Evolutionary conservation across 2,113 vertebrate species (phyloP).

Genomic region (Microtus oregoni): DNA sequence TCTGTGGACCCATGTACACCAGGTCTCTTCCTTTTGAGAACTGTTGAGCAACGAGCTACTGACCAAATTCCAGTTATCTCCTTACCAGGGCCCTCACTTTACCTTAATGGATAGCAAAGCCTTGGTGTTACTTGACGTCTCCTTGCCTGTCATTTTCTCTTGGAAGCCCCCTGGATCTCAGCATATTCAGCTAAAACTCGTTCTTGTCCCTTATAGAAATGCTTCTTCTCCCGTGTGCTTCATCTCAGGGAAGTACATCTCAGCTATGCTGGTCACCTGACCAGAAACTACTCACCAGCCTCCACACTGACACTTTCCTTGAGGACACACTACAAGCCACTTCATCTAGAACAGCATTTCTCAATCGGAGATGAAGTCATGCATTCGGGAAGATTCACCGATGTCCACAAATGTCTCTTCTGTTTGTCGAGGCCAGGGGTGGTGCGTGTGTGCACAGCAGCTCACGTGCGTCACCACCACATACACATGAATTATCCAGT

Average conservation of each 20-base stretch:
- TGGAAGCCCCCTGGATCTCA: not conserved
- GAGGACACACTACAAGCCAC: not conserved
- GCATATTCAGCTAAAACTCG: not conserved
- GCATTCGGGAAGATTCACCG: not conserved
- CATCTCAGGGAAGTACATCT: not conserved
- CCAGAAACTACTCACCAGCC: not conserved
- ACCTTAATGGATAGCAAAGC: not conserved
- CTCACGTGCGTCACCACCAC: not conserved
- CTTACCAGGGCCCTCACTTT: not conserved
- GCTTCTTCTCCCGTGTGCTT: not conserved
- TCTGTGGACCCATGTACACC: rapidly evolving
- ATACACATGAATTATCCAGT: not conserved
- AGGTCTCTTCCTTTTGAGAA: not conserved
- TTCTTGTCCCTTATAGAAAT: no score
- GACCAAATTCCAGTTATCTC: not conserved
- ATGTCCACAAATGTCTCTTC: not conserved
- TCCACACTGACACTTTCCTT: not conserved
- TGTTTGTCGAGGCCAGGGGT: not conserved
- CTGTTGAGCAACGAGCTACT: not conserved
- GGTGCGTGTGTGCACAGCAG: not conserved
- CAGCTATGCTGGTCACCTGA: not conserved
- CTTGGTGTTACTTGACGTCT: not conserved
- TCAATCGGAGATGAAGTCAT: not conserved
- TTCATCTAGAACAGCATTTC: not conserved
- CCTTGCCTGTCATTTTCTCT: not conserved